A percentile compares a stretch with the other conserved stretches of the same genome.
These are phyloP conservation scores for Sebastes kiyomatsui DNA, from an alignment of 2,797 vertebrate species.

Conservation along the genomic window DNA sequence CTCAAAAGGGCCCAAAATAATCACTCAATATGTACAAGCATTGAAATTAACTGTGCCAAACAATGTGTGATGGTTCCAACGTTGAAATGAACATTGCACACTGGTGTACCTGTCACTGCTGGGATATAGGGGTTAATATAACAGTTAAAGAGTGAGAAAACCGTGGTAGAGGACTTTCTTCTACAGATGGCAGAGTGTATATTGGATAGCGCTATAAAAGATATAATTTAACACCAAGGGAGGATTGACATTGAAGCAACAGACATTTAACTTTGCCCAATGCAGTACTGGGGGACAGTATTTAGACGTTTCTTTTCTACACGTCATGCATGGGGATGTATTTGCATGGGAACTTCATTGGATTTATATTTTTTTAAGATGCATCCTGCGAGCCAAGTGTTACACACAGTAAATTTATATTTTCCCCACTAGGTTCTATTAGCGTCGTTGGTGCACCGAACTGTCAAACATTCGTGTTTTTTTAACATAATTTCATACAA, in stretches of 20 bases:
- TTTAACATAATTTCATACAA: constrained; percentile 34
- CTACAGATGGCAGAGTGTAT: constrained; percentile 45
- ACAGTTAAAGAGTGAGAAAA: constrained; percentile 42
- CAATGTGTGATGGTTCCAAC: constrained; percentile 40
- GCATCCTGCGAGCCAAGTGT: constrained; percentile 35
- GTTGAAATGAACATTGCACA: constrained; percentile 50
- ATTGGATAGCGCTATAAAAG: constrained; percentile 36
- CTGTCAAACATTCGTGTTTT: constrained; percentile 40
- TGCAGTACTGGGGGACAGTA: constrained; percentile 9
- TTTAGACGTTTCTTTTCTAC: constrained; percentile 34
- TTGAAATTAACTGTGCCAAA: constrained; percentile 44
- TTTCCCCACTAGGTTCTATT: constrained; percentile 41
- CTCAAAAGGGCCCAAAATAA: constrained; percentile 59
- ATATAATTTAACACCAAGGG: constrained; percentile 46
- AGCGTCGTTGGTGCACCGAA: constrained; percentile 50
- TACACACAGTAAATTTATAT: constrained; percentile 11
- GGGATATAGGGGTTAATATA: constrained; percentile 28
- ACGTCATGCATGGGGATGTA: constrained; percentile 57
- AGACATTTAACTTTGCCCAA: constrained; percentile 36
- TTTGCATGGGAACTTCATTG: constrained; percentile 25
- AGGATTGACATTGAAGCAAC: constrained; percentile 41
- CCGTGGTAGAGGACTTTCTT: constrained; percentile 13
- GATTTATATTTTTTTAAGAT: constrained; percentile 18
- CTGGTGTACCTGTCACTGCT: constrained; percentile 48
- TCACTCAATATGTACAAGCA: constrained; percentile 68